Evolutionary conservation across 2,888 invertebrate species (phyloP).

Genomic region (Acleris emargana): DNA sequence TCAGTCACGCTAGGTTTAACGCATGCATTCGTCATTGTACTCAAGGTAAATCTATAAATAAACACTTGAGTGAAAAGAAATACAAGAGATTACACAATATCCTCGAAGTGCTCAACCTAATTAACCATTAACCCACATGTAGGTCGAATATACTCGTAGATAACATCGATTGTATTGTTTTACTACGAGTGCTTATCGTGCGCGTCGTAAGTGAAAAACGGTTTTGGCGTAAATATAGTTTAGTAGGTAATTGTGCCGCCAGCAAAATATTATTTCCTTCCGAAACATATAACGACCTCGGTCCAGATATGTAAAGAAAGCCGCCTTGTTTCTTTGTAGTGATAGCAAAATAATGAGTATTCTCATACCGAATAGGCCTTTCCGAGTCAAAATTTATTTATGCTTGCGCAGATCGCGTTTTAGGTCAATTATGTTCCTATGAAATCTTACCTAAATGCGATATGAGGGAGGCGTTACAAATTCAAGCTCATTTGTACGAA

Average conservation of each 20-base stretch:
- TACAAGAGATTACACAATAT: conserved; percentile 58
- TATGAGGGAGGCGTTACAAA: background rate
- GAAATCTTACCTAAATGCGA: background rate
- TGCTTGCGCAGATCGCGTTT: too few species aligned
- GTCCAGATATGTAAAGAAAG: conserved; percentile 3
- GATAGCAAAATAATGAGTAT: background rate
- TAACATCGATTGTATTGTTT: conserved; percentile 70
- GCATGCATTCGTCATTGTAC: conserved; percentile 29
- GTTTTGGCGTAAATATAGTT: conserved; percentile 19
- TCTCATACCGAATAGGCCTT: background rate
- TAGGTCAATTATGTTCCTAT: too few species aligned
- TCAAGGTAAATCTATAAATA: conserved; percentile 33
- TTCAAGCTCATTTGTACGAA: background rate
- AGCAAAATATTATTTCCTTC: conserved; percentile 11
- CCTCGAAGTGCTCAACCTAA: conserved; percentile 65
- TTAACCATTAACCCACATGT: conserved; percentile 72
- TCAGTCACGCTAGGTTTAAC: conserved; percentile 1
- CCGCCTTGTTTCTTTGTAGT: background rate
- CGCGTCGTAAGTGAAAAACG: conserved; percentile 21
- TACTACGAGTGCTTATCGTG: conserved; percentile 42
- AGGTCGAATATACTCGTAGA: conserved; percentile 60
- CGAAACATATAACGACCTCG: conserved; percentile 5
- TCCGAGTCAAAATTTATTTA: too few species aligned
- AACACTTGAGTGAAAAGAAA: conserved; percentile 42
- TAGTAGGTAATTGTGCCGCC: conserved; percentile 8